Conservation (phyloP, 2,113 vertebrate species). For the Siniperca knerii region DNA sequence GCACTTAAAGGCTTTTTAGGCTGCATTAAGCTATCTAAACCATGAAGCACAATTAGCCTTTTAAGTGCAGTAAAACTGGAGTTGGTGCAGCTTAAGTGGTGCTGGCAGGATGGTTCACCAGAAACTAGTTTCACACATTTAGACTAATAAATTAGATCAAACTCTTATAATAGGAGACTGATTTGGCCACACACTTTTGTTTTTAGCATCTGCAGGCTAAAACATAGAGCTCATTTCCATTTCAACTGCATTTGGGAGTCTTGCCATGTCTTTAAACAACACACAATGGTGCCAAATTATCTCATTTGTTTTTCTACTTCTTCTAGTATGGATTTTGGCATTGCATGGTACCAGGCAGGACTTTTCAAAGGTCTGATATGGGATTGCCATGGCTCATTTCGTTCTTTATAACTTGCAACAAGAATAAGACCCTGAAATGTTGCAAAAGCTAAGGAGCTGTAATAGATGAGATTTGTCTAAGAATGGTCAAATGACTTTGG, state of each 20-base stretch:
- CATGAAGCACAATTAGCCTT: conserved; percentile 55
- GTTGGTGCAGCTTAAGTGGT: conserved; percentile 25
- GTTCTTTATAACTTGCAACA: neutral
- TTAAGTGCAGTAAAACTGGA: conserved; percentile 53
- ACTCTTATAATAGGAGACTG: conserved; percentile 1
- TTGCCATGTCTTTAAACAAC: neutral
- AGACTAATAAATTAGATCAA: conserved; percentile 21
- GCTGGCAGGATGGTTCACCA: conserved; percentile 34
- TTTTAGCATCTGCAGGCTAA: conserved; percentile 16
- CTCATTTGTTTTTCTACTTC: neutral
- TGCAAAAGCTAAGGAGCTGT: conserved; percentile 1
- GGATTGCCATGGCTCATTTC: conserved; percentile 1
- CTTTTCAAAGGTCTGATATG: neutral
- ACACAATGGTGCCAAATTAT: conserved; percentile 1
- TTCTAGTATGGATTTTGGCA: neutral
- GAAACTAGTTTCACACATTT: conserved; percentile 39
- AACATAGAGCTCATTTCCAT: neutral
- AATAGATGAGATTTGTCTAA: neutral
- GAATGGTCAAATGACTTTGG: neutral
- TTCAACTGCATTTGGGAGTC: conserved; percentile 4
- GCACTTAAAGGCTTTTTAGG: conserved; percentile 71
- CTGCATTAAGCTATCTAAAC: conserved; percentile 65
- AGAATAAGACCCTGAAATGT: conserved; percentile 4
- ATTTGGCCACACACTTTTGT: conserved; percentile 5
- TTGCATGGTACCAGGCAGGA: neutral